These are phyloP conservation scores for Argyra leucocephala DNA, from an alignment of 2,888 invertebrate species.

Conservation along the genomic window DNA sequence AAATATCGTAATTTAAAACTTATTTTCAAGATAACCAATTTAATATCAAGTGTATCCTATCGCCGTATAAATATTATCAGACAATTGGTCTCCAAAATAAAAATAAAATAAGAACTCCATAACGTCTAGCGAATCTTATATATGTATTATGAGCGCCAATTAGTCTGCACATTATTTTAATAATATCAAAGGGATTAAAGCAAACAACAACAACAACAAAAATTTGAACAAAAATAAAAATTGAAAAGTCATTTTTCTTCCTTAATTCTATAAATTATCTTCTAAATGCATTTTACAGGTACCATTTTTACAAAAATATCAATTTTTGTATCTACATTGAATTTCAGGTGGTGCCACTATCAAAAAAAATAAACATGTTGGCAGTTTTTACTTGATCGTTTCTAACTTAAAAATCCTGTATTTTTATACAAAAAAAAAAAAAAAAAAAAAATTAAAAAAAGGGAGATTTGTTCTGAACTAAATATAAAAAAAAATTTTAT, in stretches of 20 bases:
- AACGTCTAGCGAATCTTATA: background rate
- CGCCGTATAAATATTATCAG: too few relatives aligned
- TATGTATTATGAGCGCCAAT: slow-evolving; percentile 1
- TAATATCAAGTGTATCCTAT: too few relatives aligned
- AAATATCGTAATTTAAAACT: too few relatives aligned
- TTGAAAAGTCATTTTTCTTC: background rate
- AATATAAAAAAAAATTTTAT: background rate
- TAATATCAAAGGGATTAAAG: background rate
- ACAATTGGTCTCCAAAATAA: background rate
- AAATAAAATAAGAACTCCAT: background rate
- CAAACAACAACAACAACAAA: background rate
- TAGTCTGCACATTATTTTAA: background rate
- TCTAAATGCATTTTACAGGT: background rate
- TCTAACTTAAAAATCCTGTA: too few relatives aligned
- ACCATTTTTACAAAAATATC: background rate
- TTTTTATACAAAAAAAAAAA: too few relatives aligned
- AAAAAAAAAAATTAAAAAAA: too few relatives aligned
- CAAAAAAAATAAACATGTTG: background rate
- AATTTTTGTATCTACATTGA: too few relatives aligned
- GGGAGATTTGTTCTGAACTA: too few relatives aligned
- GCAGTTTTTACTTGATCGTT: background rate
- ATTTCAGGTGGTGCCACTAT: background rate
- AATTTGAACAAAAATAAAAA: background rate
- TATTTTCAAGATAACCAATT: too few relatives aligned
- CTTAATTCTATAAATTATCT: slow-evolving; percentile 6